These are phyloP conservation scores for Sturnira hondurensis DNA, from an alignment of 2,113 vertebrate species.

Conservation along the genomic window DNA sequence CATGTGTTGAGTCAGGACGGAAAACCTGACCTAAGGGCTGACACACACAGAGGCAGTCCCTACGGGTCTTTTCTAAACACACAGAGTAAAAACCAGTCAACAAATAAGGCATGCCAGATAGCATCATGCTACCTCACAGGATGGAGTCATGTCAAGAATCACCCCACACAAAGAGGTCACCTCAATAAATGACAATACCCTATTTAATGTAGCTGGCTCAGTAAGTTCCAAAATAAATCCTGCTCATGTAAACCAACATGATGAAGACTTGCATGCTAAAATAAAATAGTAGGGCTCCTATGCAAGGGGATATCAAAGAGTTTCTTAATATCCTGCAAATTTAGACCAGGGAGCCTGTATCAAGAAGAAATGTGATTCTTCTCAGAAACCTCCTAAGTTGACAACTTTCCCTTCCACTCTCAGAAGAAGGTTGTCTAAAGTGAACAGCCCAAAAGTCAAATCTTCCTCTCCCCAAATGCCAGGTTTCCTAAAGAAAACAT, in stretches of 20 bases:
- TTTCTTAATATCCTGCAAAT: background rate
- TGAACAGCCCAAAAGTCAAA: background rate
- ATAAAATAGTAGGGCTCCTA: background rate
- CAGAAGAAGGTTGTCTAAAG: background rate
- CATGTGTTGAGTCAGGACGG: background rate
- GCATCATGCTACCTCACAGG: background rate
- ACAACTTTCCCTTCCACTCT: background rate
- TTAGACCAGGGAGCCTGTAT: background rate
- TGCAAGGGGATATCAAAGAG: background rate
- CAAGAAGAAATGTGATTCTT: background rate
- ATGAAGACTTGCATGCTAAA: background rate
- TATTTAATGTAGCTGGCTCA: background rate
- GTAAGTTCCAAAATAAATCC: background rate
- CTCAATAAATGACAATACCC: background rate
- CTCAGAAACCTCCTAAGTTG: background rate
- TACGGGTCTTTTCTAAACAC: background rate
- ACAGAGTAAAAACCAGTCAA: constrained; percentile 42
- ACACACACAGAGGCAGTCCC: background rate
- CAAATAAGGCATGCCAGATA: background rate
- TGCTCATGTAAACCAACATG: background rate
- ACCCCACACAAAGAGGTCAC: background rate
- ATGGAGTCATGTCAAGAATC: background rate
- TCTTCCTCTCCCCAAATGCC: background rate
- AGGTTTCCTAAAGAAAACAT: background rate
- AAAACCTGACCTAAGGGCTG: constrained; percentile 60